Percentiles rank a stretch among this genome's conserved stretches.
Conservation (phyloP, 2,888 invertebrate species). For the Tetragonula carbonaria region DNA sequence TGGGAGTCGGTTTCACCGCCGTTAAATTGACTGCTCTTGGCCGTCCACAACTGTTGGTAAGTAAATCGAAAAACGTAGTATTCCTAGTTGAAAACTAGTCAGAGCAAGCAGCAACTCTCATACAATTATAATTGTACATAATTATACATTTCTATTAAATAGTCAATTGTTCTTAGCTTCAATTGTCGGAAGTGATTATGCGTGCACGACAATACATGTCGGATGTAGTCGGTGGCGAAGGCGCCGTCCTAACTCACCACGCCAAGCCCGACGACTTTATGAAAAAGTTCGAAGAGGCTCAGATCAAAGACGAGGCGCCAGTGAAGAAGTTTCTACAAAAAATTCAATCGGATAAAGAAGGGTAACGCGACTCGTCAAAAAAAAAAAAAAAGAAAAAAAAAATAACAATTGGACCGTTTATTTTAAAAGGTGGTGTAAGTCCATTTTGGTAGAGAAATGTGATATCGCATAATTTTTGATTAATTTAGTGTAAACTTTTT, state of each 20-base stretch:
- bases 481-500: too few species aligned
- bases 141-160: neutral
- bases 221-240: constrained; percentile 94
- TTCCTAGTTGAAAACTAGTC: neutral
- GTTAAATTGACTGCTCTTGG: constrained; percentile 99
- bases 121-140: neutral
- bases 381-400: too few species aligned
- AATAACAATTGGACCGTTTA: too few species aligned
- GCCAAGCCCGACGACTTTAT: constrained; percentile 94
- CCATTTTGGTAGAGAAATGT: too few species aligned
- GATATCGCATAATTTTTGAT: too few species aligned
- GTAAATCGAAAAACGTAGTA: constrained; percentile 76
- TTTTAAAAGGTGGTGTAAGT: too few species aligned
- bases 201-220: constrained; percentile 97
- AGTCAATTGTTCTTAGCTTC: constrained; percentile 88
- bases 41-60: constrained; percentile 97
- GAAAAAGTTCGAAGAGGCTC: constrained; percentile 90
- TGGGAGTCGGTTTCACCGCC: constrained; percentile 98
- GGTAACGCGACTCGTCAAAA: constrained; percentile 86
- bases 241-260: constrained; percentile 94
- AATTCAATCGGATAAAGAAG: constrained; percentile 96
- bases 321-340: constrained; percentile 95
- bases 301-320: constrained; percentile 90
- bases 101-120: neutral
- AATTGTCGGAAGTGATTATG: constrained; percentile 98